phyloP scores from a whole-genome alignment of 2,113 vertebrate species.

The Callospermophilus lateralis region DNA sequence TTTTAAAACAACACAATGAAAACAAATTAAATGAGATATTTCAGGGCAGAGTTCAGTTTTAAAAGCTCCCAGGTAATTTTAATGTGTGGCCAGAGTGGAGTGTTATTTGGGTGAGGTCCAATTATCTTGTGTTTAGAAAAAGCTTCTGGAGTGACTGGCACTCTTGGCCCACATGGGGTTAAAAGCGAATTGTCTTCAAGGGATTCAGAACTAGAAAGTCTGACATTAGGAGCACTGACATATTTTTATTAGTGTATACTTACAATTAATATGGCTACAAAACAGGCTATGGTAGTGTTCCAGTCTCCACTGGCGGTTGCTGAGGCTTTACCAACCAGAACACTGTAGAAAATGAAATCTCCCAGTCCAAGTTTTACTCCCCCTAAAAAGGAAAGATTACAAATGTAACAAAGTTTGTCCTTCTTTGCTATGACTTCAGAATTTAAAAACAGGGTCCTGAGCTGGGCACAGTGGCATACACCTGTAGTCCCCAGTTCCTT shows the following conservation, averaged over 20 bases:
- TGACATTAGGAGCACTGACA: background rate
- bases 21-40: background rate
- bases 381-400: conserved; percentile 88
- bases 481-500: background rate
- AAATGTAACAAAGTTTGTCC: conserved; percentile 45
- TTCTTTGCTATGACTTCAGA: conserved; percentile 46
- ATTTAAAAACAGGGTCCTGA: background rate
- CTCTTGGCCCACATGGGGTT: background rate
- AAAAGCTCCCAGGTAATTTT: background rate
- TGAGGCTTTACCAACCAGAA: conserved; percentile 98
- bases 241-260: conserved; percentile 80
- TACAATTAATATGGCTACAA: conserved; percentile 99
- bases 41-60: background rate
- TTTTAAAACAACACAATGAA: conserved; percentile 5
- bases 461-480: background rate
- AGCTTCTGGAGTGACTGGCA: background rate
- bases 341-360: conserved; percentile 99
- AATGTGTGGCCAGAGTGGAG: background rate
- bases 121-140: background rate
- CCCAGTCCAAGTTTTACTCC: conserved; percentile 98
- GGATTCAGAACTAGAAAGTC: background rate
- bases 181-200: background rate
- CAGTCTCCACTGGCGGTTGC: conserved; percentile 99
- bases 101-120: background rate
- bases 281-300: conserved; percentile 99